Percentiles rank a stretch among this genome's conserved stretches.
Conservation (phyloP, 2,888 invertebrate genomes). For the Phalera bucephala region DNA sequence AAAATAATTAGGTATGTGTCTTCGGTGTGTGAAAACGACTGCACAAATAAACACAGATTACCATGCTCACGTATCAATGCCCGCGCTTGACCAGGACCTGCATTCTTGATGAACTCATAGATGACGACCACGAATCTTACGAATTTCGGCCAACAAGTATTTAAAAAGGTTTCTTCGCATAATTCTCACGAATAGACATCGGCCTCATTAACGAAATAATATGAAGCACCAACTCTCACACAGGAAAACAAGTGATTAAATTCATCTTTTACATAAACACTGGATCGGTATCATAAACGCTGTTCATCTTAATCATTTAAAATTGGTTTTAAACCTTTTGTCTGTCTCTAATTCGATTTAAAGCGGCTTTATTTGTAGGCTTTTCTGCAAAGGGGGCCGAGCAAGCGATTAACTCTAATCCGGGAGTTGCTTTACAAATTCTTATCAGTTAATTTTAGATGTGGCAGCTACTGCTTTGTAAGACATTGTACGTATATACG, state of each 20-base stretch:
- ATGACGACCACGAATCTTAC: no score
- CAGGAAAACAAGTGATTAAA: not conserved
- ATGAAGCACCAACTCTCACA: no score
- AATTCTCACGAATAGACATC: no score
- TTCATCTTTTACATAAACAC: constrained; percentile 2
- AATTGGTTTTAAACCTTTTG: constrained; percentile 29
- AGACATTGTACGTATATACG: constrained; percentile 6
- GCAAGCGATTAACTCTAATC: constrained; percentile 34
- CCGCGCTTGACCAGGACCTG: no score
- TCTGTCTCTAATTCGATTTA: constrained; percentile 26
- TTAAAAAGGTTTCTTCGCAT: no score
- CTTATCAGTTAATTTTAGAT: constrained; percentile 32
- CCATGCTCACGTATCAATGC: no score
- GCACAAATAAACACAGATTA: no score
- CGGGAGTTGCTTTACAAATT: constrained; percentile 30
- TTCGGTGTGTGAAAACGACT: no score
- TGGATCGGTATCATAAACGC: constrained; percentile 6
- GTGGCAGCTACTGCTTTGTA: constrained; percentile 21
- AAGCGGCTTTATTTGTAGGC: constrained; percentile 19
- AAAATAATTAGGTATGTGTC: no score
- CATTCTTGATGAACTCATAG: no score
- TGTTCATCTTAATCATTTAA: constrained; percentile 27
- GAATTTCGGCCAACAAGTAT: no score
- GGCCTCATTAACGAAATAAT: no score
- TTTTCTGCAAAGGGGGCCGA: constrained; percentile 21